phyloP scores from a whole-genome alignment of 2,113 vertebrate genomes.

The Ursus arctos region DNA sequence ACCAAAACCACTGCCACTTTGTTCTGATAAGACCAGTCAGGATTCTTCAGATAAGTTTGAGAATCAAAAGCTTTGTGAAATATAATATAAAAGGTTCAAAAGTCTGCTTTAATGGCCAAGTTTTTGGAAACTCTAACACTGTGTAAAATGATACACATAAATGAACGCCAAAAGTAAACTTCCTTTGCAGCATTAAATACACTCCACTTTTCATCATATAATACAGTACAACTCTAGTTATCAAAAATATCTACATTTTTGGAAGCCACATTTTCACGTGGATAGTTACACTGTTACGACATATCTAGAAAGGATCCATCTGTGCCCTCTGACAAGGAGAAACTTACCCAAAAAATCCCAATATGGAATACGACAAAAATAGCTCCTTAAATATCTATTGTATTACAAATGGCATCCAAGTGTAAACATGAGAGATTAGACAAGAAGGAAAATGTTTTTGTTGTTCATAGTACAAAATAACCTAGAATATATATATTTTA shows the following conservation, averaged over 20 bases:
- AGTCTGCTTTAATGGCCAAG: not conserved
- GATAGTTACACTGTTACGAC: not conserved
- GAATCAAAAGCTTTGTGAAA: not conserved
- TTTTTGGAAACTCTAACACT: not conserved
- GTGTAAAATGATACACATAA: not conserved
- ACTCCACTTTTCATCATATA: not conserved
- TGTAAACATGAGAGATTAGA: not conserved
- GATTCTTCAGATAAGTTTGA: not conserved
- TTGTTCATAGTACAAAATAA: not conserved
- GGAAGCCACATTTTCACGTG: not conserved
- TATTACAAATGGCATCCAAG: not conserved
- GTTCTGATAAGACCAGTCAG: not conserved
- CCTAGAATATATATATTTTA: not conserved
- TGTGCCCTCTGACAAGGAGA: not conserved
- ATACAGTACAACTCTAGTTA: not conserved
- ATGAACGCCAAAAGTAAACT: not conserved
- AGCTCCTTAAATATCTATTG: not conserved
- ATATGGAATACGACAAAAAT: not conserved
- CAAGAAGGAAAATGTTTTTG: not conserved
- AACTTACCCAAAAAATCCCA: not conserved
- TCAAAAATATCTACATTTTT: not conserved
- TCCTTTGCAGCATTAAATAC: not conserved
- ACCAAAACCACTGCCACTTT: not conserved
- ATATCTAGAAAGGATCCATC: not conserved
- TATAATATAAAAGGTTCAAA: not conserved